Evolutionary conservation across 2,888 invertebrate genomes (phyloP).

Genomic region (Heliconius ethilla): DNA sequence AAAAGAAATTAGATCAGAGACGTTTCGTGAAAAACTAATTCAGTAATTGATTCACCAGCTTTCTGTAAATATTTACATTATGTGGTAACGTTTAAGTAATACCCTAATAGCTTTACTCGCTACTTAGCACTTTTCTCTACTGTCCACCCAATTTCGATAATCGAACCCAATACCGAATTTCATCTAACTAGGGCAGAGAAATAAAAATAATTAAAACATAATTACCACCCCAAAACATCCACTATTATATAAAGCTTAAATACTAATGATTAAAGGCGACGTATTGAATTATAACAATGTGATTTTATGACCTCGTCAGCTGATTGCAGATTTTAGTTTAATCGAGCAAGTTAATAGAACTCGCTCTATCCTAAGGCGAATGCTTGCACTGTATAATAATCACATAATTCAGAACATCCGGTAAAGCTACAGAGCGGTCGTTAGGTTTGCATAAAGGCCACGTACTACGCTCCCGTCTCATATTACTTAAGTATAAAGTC

Average conservation of each 20-base stretch:
- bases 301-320: background rate
- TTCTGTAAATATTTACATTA: slow-evolving; percentile 1
- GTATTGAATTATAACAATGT: slow-evolving; percentile 4
- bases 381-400: slow-evolving; percentile 43
- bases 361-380: slow-evolving; percentile 38
- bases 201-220: background rate
- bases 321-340: slow-evolving; percentile 35
- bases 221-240: background rate
- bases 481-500: slow-evolving; percentile 23
- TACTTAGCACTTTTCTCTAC: background rate
- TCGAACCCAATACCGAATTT: background rate
- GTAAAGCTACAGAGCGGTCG: slow-evolving; percentile 35
- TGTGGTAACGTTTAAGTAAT: background rate
- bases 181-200: background rate
- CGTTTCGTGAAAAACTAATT: slow-evolving; percentile 13
- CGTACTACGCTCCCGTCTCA: slow-evolving; percentile 21
- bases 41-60: slow-evolving; percentile 8
- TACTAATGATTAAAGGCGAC: background rate
- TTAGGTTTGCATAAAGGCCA: slow-evolving; percentile 41
- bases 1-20: slow-evolving; percentile 10
- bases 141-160: background rate
- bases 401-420: slow-evolving; percentile 43
- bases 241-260: background rate
- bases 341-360: slow-evolving; percentile 37
- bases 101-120: background rate